Percentiles rank a stretch among this genome's conserved stretches.
Evolutionary conservation across 2,888 invertebrate genomes (phyloP).

Genomic region (Limnephilus lunatus): DNA sequence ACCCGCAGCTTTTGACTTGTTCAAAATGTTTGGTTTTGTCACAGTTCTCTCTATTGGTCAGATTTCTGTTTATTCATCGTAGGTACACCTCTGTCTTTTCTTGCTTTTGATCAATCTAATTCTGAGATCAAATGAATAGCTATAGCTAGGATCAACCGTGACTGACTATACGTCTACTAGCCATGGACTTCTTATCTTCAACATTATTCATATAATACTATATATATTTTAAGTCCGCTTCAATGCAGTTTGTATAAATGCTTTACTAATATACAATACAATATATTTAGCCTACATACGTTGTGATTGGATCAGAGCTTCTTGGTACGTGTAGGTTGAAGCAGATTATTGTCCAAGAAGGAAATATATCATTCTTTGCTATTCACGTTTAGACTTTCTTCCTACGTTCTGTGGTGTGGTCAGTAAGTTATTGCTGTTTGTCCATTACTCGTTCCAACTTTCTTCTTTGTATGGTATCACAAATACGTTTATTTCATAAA

Average conservation of each 20-base stretch:
- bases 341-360: not conserved
- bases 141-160: not conserved
- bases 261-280: not conserved
- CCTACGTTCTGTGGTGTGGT: not conserved
- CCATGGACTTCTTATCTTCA: not conserved
- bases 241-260: constrained; percentile 2
- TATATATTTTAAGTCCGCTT: not conserved
- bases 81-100: not conserved
- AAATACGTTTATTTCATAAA: not conserved
- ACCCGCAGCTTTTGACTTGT: not conserved
- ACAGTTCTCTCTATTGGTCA: not conserved
- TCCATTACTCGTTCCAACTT: not conserved
- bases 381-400: not conserved
- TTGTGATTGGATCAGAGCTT: not conserved
- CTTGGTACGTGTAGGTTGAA: not conserved
- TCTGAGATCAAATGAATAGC: not conserved
- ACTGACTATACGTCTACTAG: not conserved
- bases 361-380: not conserved
- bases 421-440: not conserved
- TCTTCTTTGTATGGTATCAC: not conserved
- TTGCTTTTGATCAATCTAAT: not conserved
- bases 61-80: not conserved
- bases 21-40: not conserved
- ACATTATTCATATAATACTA: not conserved
- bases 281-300: not conserved